Base-by-base conservation (phyloP, 2,797 vertebrate genomes). In the Nasua narica region DNA sequence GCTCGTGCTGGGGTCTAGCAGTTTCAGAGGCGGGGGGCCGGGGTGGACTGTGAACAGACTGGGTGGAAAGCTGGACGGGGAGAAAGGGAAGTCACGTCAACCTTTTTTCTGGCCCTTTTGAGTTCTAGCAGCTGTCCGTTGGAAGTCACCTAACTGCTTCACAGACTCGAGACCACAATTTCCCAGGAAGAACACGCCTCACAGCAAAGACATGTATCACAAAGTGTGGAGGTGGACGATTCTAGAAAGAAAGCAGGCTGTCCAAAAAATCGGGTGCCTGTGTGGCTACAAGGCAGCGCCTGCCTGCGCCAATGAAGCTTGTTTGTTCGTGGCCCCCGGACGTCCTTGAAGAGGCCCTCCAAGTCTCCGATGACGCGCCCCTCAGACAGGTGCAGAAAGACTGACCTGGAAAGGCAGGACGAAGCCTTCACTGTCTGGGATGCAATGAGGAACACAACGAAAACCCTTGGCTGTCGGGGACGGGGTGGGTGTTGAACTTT, bases 51-150 rank as follows among this genome's bases (percentile, higher is more conserved):
- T 97, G 97, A 97, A 97, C 84, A 1, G 40, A 97, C 88, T 74
- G 95, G 96, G 78, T 85, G 95, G 92, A 95, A 87, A 97, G 97
- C 92, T 95, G 95, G 95, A 94, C 87, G 67, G 94, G 91, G 95
- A 56, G 96, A 25, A 95, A 65, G 86, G 62, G 72, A 94, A 81
- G 4, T 87, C 79, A n/a, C 27, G 40, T 0, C 14, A 78, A 62
- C 94, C 11, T 96, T 96, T 95, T 52, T 84, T 95, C 60, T 35
- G 87, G 84, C 65, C 84, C 65, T 88, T 72, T 46, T 67, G 89
- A 77, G 83, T 74, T 70, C 7, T 19, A 60, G 72, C 77, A 69
- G 27, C 65, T 5, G 13, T 58, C 37, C 4, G 50, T 7, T 65
- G 67, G 67, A 77, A 82, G 91, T 54, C 46, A 35, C 32, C 16